These are phyloP conservation scores for Gorsachius goisagi DNA, from an alignment of 2,113 vertebrate genomes.

Conservation along the genomic window DNA sequence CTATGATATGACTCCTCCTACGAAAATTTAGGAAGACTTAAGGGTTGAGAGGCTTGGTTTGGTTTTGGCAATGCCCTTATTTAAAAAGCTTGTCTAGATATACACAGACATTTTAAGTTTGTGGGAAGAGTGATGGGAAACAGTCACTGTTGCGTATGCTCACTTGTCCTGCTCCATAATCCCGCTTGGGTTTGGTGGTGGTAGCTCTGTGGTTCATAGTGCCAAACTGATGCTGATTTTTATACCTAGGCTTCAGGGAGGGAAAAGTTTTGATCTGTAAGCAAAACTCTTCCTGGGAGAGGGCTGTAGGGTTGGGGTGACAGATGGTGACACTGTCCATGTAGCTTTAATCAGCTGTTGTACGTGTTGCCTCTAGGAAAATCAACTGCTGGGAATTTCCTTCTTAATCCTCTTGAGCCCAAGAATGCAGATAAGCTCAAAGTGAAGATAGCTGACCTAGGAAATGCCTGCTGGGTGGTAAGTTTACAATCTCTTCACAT, in stretches of 20 bases:
- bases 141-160: neutral
- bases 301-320: neutral
- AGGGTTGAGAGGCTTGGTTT: neutral
- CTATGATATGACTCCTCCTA: neutral
- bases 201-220: neutral
- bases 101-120: neutral
- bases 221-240: neutral
- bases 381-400: conserved; percentile 82
- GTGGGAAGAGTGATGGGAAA: neutral
- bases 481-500: conserved; percentile 63
- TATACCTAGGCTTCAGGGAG: neutral
- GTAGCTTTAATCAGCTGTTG: conserved; percentile 42
- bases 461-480: conserved; percentile 99
- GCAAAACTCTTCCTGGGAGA: neutral
- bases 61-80: neutral
- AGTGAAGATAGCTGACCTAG: conserved; percentile 97
- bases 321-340: neutral
- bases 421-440: conserved; percentile 92
- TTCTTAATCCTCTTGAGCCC: conserved; percentile 93
- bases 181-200: neutral
- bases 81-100: neutral
- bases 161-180: neutral
- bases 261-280: neutral
- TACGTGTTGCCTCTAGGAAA: conserved; percentile 77
- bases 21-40: neutral